Conservation (phyloP, 2,888 invertebrate genomes). For the Nomada ferruginata region DNA sequence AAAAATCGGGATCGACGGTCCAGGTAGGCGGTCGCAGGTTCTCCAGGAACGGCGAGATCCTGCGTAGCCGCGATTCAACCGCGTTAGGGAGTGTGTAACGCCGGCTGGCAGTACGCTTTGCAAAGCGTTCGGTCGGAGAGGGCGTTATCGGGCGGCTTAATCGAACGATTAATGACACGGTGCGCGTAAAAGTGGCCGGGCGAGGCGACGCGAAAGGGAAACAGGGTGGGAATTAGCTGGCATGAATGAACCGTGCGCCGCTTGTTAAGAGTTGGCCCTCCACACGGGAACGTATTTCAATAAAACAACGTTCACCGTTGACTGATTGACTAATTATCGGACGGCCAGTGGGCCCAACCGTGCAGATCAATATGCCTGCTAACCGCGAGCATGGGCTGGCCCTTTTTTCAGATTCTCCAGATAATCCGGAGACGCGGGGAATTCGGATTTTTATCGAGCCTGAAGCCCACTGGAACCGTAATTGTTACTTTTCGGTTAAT, state of each 20-base stretch:
- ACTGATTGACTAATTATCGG: conserved; percentile 78
- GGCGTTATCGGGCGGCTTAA: conserved; percentile 74
- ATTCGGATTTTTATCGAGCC: conserved; percentile 44
- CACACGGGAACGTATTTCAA: conserved; percentile 48
- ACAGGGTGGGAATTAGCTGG: conserved; percentile 46
- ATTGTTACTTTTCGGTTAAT: conserved; percentile 55
- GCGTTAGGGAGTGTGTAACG: conserved; percentile 59
- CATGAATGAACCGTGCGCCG: conserved; percentile 54
- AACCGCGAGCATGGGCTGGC: conserved; percentile 2
- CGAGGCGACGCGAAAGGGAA: conserved; percentile 51
- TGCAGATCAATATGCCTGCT: conserved; percentile 53
- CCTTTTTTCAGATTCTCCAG: conserved; percentile 35
- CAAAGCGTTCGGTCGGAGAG: conserved; percentile 44
- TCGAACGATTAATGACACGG: conserved; percentile 77
- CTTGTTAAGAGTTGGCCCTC: conserved; percentile 66
- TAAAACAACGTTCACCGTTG: conserved; percentile 67
- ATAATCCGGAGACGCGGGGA: conserved; percentile 22
- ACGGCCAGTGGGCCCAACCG: conserved; percentile 60
- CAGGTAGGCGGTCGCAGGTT: conserved; percentile 65
- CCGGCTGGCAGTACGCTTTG: conserved; percentile 55
- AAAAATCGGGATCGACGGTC: conserved; percentile 60
- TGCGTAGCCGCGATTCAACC: not conserved
- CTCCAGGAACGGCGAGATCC: conserved; percentile 27
- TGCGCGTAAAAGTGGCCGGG: conserved; percentile 68
- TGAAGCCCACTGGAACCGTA: conserved; percentile 16